Evolutionary conservation across 2,888 invertebrate genomes (phyloP), one percentile per base, ranked within the genome.

Genomic region (Suillia variegata): DNA sequence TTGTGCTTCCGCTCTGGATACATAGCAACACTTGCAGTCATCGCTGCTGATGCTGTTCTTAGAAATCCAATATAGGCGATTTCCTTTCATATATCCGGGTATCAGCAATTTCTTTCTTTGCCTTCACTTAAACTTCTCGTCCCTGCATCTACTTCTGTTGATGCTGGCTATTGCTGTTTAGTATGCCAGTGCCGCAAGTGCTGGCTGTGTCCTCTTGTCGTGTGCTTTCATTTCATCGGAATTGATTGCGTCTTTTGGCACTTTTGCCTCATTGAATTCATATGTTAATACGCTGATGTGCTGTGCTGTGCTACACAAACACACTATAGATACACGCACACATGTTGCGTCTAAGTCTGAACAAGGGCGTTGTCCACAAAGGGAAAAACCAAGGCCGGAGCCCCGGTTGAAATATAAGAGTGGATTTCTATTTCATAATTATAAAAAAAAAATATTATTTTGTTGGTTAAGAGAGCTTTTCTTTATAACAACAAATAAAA

Each of bases 1-100:
- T 56, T 61, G 48, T 47, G 48, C 33, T 54, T 53, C 49, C 58
- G 45, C 45, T 20, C 4, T 53, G 31, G n/a, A n/a, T n/a, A n/a
- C n/a, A n/a, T n/a, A n/a, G n/a, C n/a, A n/a, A 42, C 47, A 33
- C 22, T 57, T 21, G 26, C 47, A 17, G 31, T 24, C 4, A 52
- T 13, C 13, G 10, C 2, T 18, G n/a, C 13, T 1, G 13, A 2
- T 15, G 31, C 18, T 17, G 6, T 8, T 18, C 20, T 52, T 12
- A 13, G 45, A 45, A 45, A 45, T 45, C 20, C 45, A 45, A 45
- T 45, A 17, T 3, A 17, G 6, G 45, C 20, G 45, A 45, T 45
- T 45, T 45, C 45, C 45, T 45, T 45, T 13, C 45, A 45, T 20
- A 18, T 45, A 13, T 45, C 18, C 45, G 45, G 18, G 13, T 13